Evolutionary conservation across 2,888 invertebrate genomes (phyloP).

Genomic region (Dioctria rufipes): DNA sequence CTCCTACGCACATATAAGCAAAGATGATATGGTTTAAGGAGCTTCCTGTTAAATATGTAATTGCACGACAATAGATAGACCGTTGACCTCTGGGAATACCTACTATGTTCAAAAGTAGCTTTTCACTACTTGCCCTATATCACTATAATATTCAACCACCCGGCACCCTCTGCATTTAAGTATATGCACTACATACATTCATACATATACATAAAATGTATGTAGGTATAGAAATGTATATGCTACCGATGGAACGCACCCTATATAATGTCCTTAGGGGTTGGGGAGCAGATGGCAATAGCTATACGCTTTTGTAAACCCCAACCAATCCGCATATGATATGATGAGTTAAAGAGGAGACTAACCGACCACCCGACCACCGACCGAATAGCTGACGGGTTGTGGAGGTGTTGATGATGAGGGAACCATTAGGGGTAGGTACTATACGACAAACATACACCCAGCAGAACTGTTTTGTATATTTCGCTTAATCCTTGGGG

Average conservation of each 20-base stretch:
- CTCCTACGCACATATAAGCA: no score
- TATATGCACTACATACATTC: background rate
- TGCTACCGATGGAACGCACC: slow-evolving; percentile 31
- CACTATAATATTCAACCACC: slow-evolving; percentile 2
- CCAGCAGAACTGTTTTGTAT: slow-evolving; percentile 38
- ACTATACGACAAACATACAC: background rate
- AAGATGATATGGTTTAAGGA: slow-evolving; percentile 1
- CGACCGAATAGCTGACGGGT: no score
- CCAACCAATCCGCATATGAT: slow-evolving; percentile 6
- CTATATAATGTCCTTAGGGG: slow-evolving; percentile 17
- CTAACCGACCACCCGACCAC: background rate
- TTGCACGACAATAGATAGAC: slow-evolving; percentile 47
- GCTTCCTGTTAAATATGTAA: slow-evolving; percentile 22
- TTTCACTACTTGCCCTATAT: slow-evolving; percentile 49
- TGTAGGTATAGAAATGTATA: no score
- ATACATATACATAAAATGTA: no score
- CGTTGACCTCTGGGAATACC: slow-evolving; percentile 35
- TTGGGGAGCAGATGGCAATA: slow-evolving; percentile 19
- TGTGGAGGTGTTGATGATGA: background rate
- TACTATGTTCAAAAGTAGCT: slow-evolving; percentile 38
- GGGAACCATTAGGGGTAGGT: background rate
- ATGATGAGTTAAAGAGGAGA: slow-evolving; percentile 8
- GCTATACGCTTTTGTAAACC: slow-evolving; percentile 31
- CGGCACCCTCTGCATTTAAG: slow-evolving; percentile 23
- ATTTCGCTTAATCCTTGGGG: slow-evolving; percentile 47